A percentile compares a stretch with the other conserved stretches of the same genome.
Evolutionary conservation across 2,797 vertebrate species (phyloP).

Genomic region (Buphagus erythrorhynchus): DNA sequence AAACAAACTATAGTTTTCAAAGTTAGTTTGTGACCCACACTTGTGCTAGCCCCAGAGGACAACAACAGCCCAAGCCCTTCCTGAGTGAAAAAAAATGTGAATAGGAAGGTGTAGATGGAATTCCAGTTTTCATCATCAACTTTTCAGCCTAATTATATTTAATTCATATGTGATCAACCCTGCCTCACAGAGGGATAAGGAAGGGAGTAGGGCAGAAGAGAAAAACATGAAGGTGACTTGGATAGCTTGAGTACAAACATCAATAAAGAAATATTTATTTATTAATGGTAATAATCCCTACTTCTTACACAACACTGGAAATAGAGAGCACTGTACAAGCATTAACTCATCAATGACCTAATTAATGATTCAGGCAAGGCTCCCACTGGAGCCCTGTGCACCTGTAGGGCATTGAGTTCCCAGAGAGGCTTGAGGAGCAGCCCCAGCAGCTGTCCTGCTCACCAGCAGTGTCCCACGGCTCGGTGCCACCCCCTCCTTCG

Average conservation of each 20-base stretch:
- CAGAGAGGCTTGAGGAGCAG: accelerated
- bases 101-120: not conserved
- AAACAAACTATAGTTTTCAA: not conserved
- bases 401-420: accelerated
- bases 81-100: not conserved
- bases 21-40: not conserved
- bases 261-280: not conserved
- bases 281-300: not conserved
- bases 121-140: not conserved
- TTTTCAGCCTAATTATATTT: not conserved
- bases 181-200: accelerated
- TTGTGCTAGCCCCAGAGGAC: not conserved
- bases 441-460: not conserved
- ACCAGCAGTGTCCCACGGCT: accelerated
- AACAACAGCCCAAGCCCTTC: not conserved
- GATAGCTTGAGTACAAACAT: not conserved
- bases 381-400: accelerated
- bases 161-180: not conserved
- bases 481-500: accelerated
- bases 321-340: not conserved
- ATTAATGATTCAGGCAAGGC: not conserved
- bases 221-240: not conserved
- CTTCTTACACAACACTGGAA: not conserved
- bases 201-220: not conserved
- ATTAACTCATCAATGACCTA: not conserved